Evolutionary conservation across 1,140 invertebrate species (phyloP).

Genomic region (Apis laboriosa): DNA sequence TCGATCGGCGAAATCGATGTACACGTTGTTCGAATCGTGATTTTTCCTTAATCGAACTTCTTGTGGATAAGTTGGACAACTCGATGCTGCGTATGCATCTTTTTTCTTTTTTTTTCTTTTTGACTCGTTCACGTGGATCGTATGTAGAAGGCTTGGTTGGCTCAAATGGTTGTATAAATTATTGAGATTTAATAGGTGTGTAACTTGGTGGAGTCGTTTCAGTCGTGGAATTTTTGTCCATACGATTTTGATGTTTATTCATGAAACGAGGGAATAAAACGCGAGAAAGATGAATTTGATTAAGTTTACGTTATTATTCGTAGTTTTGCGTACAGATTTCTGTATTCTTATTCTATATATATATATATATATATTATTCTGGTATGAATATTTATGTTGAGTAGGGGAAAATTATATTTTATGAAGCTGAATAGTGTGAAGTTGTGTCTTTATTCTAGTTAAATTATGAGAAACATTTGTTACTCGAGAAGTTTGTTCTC

Average conservation of each 20-base stretch:
- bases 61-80: background rate
- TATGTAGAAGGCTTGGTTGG: background rate
- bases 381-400: background rate
- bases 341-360: background rate
- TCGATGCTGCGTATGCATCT: background rate
- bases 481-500: background rate
- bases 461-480: background rate
- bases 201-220: background rate
- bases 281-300: slow-evolving; percentile 2
- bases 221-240: background rate
- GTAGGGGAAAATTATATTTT: background rate
- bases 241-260: background rate
- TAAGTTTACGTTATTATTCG: background rate
- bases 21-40: background rate
- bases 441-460: background rate
- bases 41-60: background rate
- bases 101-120: background rate
- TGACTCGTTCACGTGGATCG: background rate
- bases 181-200: background rate
- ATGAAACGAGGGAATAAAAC: background rate
- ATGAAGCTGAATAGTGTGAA: no score
- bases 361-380: background rate
- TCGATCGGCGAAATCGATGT: slow-evolving; percentile 43
- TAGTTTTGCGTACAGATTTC: background rate
- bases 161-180: background rate